Percentiles rank a stretch among this genome's conserved stretches.
Evolutionary conservation across 2,888 invertebrate genomes (phyloP).

Genomic region (Thyatira batis): DNA sequence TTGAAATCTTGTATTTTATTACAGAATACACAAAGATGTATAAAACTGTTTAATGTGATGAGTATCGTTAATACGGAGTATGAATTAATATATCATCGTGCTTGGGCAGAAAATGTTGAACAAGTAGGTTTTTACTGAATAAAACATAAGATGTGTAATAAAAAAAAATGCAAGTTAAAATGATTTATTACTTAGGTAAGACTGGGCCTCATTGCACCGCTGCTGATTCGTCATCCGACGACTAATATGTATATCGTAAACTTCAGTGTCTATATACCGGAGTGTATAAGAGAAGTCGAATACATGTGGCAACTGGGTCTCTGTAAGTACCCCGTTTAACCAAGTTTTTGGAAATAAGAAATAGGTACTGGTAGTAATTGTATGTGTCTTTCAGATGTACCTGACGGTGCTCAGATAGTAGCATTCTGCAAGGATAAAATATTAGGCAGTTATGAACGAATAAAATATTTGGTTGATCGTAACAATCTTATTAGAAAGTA

Average conservation of each 20-base stretch:
- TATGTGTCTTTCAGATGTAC: conserved; percentile 84
- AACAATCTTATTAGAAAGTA: conserved; percentile 82
- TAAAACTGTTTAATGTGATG: conserved; percentile 90
- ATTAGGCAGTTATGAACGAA: conserved; percentile 81
- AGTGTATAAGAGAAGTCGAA: conserved; percentile 90
- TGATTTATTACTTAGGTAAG: conserved; percentile 73
- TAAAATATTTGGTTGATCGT: conserved; percentile 84
- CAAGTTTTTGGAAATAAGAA: neutral
- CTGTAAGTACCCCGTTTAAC: conserved; percentile 62
- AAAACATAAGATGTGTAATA: too few species aligned
- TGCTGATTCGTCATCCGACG: conserved; percentile 85
- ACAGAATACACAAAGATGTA: conserved; percentile 87
- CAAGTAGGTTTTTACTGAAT: conserved; percentile 84
- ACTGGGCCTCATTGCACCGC: conserved; percentile 85
- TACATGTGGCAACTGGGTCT: conserved; percentile 90
- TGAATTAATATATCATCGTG: conserved; percentile 91
- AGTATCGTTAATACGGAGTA: conserved; percentile 91
- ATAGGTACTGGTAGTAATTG: neutral
- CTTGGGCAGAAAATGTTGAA: conserved; percentile 89
- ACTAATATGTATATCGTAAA: conserved; percentile 86
- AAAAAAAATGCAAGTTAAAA: too few species aligned
- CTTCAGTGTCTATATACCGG: conserved; percentile 87
- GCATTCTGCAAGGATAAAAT: conserved; percentile 88
- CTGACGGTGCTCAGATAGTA: conserved; percentile 88
- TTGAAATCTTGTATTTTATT: conserved; percentile 40